A percentile compares a stretch with the other conserved stretches of the same genome.
Conservation (phyloP, 2,888 invertebrate genomes). For the Volucella zonaria region DNA sequence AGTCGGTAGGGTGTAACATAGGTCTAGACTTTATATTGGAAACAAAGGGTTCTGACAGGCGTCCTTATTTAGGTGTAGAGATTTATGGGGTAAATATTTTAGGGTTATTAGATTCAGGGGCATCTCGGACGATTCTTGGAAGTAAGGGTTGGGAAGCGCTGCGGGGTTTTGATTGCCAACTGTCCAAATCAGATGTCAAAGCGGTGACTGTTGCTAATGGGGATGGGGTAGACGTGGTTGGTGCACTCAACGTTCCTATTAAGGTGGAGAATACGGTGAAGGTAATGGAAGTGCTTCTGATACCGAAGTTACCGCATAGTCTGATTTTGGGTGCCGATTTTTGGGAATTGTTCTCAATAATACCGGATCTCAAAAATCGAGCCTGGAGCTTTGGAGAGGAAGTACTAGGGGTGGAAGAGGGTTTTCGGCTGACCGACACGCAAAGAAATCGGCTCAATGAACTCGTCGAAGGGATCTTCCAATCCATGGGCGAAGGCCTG, state of each 20-base stretch:
- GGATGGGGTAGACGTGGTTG: constrained; percentile 16
- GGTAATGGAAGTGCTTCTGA: constrained; percentile 23
- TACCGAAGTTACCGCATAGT: constrained; percentile 24
- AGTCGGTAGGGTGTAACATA: neutral
- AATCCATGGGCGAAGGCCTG: neutral
- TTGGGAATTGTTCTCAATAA: constrained; percentile 24
- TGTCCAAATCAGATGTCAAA: neutral
- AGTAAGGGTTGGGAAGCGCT: constrained; percentile 9
- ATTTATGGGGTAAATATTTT: constrained; percentile 31
- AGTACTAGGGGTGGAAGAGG: neutral
- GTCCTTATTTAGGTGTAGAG: constrained; percentile 34
- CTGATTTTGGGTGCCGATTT: constrained; percentile 48
- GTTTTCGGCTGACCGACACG: no score
- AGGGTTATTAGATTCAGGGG: constrained; percentile 54
- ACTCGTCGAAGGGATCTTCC: neutral
- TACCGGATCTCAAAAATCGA: constrained; percentile 13
- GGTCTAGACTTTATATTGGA: constrained; percentile 17
- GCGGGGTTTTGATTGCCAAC: neutral
- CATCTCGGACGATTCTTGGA: constrained; percentile 38
- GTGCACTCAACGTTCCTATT: constrained; percentile 1
- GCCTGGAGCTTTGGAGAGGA: constrained; percentile 11
- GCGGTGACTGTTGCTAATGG: constrained; percentile 26
- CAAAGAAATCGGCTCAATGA: neutral
- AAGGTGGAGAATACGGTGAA: constrained; percentile 13
- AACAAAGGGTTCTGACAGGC: constrained; percentile 24